Conservation (phyloP, 2,888 invertebrate species). For the Meta bourneti region DNA sequence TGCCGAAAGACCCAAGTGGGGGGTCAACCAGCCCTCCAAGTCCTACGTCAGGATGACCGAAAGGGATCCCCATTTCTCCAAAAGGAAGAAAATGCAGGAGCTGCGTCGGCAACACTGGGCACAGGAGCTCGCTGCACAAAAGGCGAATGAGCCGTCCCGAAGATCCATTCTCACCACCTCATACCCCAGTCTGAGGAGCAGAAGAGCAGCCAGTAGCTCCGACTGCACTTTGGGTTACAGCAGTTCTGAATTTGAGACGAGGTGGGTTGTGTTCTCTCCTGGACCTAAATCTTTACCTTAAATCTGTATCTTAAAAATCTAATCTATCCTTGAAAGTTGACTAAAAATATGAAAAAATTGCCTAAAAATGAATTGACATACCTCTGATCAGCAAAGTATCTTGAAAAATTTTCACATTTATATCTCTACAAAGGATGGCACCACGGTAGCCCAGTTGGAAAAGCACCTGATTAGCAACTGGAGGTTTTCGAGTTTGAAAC, state of each 20-base stretch:
- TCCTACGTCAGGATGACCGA: constrained; percentile 94
- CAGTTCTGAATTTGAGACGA: constrained; percentile 74
- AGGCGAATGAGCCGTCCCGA: constrained; percentile 41
- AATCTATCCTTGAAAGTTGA: too few relatives aligned
- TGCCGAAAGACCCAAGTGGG: constrained; percentile 81
- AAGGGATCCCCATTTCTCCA: constrained; percentile 85
- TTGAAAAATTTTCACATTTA: too few relatives aligned
- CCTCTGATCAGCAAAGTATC: too few relatives aligned
- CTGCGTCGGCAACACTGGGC: constrained; percentile 77
- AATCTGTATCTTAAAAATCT: too few relatives aligned
- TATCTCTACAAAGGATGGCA: too few relatives aligned
- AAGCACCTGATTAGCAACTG: too few relatives aligned
- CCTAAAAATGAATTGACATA: too few relatives aligned
- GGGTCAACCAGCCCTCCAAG: constrained; percentile 85
- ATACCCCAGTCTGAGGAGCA: constrained; percentile 42
- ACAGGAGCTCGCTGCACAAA: constrained; percentile 73
- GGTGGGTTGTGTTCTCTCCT: constrained; percentile 24
- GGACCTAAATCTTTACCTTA: too few relatives aligned
- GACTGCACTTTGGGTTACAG: constrained; percentile 72
- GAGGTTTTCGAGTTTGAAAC: too few relatives aligned
- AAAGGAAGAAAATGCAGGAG: constrained; percentile 77
- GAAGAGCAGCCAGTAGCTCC: constrained; percentile 68
- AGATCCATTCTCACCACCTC: constrained; percentile 51
- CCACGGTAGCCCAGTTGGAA: too few relatives aligned
- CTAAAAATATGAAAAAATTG: too few relatives aligned